Evolutionary conservation across 2,888 invertebrate genomes (phyloP), one percentile per base, ranked within the genome.

Genomic region (Tuberolachnus salignus): DNA sequence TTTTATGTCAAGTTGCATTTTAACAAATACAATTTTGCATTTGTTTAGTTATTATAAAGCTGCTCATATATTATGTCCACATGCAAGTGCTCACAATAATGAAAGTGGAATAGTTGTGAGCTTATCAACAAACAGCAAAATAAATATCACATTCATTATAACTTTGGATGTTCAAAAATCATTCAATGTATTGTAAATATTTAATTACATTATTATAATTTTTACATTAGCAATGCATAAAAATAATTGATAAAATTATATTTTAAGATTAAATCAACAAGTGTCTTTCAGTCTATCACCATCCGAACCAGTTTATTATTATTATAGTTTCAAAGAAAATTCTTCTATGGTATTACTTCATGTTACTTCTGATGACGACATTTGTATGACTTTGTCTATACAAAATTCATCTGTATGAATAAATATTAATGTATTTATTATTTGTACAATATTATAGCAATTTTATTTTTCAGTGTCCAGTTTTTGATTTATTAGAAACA

Each of bases 331-430:
- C 34, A 80, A 84, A 84, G 83, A 82, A 69, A 82, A 84, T 81
- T 85, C 84, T 81, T 86, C 83, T 84, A 89, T 81, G 84, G 90
- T 92, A 0, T 87, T 91, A 3, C 86, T 92, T 0, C 87, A 89
- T 85, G 88, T 92, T 0, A 88, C 89, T 80, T 92, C 92, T 0
- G 86, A 88, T 9, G 90, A 90, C 83, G 88, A 89, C 57, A 88
- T 89, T 0, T 95, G 94, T 84, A 91, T 93, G 86, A 89, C 91
- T 0, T 89, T 94, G 0, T 94, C 94, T 0, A 90, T 94, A 83
- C 94, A 95, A 85, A 90, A 91, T 83, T 89, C 89, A 82, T 88
- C 89, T 83, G 92, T 92, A 84, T 88, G 88, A 46, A 57, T 21
- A 49, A 26, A 66, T 46, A 26, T 13, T 34, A 59, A 42, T 53